phyloP scores from a whole-genome alignment of 2,888 invertebrate genomes.

The Caenorhabditis sulstoni region DNA sequence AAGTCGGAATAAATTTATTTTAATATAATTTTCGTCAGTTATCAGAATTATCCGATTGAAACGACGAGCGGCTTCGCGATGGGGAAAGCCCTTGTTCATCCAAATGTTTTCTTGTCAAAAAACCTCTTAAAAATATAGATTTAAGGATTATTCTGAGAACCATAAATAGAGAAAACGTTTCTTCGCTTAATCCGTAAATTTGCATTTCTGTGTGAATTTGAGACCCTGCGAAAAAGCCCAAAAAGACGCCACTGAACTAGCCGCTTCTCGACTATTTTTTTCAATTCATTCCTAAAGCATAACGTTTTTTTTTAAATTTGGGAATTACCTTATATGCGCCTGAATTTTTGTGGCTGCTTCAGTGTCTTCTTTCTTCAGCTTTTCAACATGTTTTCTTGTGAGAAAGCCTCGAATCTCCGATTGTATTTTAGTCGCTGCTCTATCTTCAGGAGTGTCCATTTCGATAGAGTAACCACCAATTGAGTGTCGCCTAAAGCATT shows the following conservation, averaged over 20 bases:
- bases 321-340: conserved; percentile 89
- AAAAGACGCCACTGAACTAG: too few species aligned
- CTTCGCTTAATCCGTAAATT: too few species aligned
- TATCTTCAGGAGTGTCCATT: conserved; percentile 76
- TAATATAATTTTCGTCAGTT: conserved; percentile 11
- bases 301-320: too few species aligned
- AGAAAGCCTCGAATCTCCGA: conserved; percentile 79
- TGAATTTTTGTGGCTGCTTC: conserved; percentile 94
- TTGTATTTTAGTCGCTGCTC: conserved; percentile 79
- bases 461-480: conserved; percentile 77
- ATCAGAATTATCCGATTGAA: conserved; percentile 66
- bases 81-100: conserved; percentile 77
- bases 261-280: too few species aligned
- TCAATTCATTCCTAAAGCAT: too few species aligned
- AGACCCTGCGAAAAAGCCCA: too few species aligned
- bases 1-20: background rate
- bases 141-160: too few species aligned
- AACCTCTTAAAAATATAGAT: conserved; percentile 73
- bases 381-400: conserved; percentile 76
- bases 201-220: too few species aligned
- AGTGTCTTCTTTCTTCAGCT: conserved; percentile 89
- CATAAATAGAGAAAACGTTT: too few species aligned
- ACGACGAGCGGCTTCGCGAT: conserved; percentile 74
- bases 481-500: conserved; percentile 74
- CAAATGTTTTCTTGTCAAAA: conserved; percentile 78